Evolutionary conservation across 2,113 vertebrate species (phyloP), one percentile per base, ranked within the genome.

Genomic region (Peromyscus californicus): DNA sequence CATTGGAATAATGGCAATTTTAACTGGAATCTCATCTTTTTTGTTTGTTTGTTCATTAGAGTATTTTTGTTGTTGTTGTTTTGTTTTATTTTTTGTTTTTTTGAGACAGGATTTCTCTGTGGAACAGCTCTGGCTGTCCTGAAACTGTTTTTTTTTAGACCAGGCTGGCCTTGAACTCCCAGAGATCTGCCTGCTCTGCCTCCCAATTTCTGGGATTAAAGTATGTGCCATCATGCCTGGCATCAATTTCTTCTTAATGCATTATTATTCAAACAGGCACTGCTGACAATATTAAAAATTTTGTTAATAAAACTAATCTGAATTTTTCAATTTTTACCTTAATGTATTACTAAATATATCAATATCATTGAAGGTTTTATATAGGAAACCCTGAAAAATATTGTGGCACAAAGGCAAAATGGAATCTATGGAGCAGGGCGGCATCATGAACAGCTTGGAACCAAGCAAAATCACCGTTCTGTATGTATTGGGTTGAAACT

Each of bases 1-100:
- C 91, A 94, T 95, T 98, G 96, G 86, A 5, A 75, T 92, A 97
- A 97, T 96, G 90, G 45, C 72, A 95, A 78, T 57, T 98, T 93
- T 26, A 89, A 24, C 51, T 75, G 85, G 36, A 21, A 39, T n/a
- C 70, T 72, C 36, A 72, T 72, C 15, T 72, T 72, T 19, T 70
- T 72, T 10, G 36, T n/a, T 72, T 21, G 17, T 39, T 72, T 72
- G 36, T 39, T 72, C n/a, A 39, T 19, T 72, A 39, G 36, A 7
- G 17, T 36, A 17, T 70, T 70, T 63, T 24, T 63, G 19, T 24
- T 63, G 7, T 63, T 31, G 26, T 4, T 67, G 26, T 11, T 67
- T 67, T 67, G 11, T 31, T 67, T 65, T 12, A 5, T 61, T 61
- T 13, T 57, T 57, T 57, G 15, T 65, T 67, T 16, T 16, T n/a